These are phyloP conservation scores for Hiodon alosoides DNA, from an alignment of 2,113 vertebrate species.

Conservation along the genomic window DNA sequence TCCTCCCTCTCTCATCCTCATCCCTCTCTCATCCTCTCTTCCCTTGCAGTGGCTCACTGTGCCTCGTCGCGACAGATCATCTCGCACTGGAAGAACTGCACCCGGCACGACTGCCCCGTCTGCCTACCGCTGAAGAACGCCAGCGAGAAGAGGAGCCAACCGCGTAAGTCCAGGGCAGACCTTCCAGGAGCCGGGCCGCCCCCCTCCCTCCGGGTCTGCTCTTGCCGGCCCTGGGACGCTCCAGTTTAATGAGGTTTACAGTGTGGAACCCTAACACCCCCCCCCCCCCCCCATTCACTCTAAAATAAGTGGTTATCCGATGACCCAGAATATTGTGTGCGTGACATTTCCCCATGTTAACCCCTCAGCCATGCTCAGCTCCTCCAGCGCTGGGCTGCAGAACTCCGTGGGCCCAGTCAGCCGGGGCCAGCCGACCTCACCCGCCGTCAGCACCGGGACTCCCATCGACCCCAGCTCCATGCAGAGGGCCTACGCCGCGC, in stretches of 20 bases:
- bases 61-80: constrained; percentile 83
- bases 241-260: too few relatives aligned
- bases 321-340: background rate
- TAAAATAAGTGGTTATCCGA: too few relatives aligned
- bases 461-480: constrained; percentile 98
- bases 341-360: background rate
- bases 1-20: background rate
- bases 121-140: constrained; percentile 81
- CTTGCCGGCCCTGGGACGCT: background rate
- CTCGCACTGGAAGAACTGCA: constrained; percentile 85
- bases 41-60: constrained; percentile 72
- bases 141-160: constrained; percentile 80
- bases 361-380: constrained; percentile 81
- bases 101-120: constrained; percentile 79
- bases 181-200: too few relatives aligned
- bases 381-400: constrained; percentile 79
- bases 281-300: too few relatives aligned
- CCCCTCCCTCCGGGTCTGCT: too few relatives aligned
- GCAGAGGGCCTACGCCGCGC: constrained; percentile 94
- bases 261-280: too few relatives aligned
- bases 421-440: constrained; percentile 75
- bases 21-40: background rate
- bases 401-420: constrained; percentile 79
- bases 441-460: constrained; percentile 80
- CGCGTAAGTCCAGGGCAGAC: constrained; percentile 73